Percentiles rank a stretch among this genome's conserved stretches.
phyloP scores from a whole-genome alignment of 37 sponge, comb jelly and placozoan genomes.

The Mnemiopsis leidyi region DNA sequence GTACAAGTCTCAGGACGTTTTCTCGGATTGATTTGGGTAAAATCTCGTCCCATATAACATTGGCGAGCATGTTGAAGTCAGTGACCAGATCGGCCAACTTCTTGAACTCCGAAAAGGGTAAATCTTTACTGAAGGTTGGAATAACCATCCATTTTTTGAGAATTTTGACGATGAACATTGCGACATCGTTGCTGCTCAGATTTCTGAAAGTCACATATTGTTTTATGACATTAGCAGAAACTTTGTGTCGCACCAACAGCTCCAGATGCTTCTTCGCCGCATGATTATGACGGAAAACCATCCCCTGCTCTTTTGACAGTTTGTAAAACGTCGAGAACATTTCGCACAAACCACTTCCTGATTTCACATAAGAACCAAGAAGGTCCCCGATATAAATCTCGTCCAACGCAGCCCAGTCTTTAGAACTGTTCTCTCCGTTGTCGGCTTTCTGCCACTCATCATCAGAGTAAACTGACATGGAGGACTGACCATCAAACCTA shows the following conservation, averaged over 20 bases:
- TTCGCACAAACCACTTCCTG: conserved; percentile 14
- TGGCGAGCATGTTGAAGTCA: background rate
- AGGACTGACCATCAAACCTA: background rate
- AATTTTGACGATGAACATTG: background rate
- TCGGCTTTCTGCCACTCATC: background rate
- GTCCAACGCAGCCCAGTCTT: conserved; percentile 46
- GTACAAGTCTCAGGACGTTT: conserved; percentile 20
- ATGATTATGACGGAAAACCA: conserved; percentile 51
- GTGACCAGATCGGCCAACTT: conserved; percentile 22
- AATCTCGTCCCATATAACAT: conserved; percentile 31
- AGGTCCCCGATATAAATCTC: conserved; percentile 54
- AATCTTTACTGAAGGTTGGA: background rate
- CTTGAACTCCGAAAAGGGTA: conserved; percentile 41
- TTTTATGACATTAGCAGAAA: background rate
- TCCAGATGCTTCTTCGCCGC: conserved; percentile 46
- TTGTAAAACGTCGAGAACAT: conserved; percentile 61
- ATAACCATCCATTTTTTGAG: conserved; percentile 15
- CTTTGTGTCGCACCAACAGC: background rate
- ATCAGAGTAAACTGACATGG: background rate
- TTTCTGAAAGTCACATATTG: conserved; percentile 43
- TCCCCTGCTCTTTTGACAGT: conserved; percentile 12
- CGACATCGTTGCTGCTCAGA: background rate
- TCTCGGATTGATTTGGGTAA: background rate
- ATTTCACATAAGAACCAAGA: background rate
- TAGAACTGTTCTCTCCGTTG: background rate